Conservation (phyloP, 2,888 invertebrate genomes). For the Eupithecia insigniata region DNA sequence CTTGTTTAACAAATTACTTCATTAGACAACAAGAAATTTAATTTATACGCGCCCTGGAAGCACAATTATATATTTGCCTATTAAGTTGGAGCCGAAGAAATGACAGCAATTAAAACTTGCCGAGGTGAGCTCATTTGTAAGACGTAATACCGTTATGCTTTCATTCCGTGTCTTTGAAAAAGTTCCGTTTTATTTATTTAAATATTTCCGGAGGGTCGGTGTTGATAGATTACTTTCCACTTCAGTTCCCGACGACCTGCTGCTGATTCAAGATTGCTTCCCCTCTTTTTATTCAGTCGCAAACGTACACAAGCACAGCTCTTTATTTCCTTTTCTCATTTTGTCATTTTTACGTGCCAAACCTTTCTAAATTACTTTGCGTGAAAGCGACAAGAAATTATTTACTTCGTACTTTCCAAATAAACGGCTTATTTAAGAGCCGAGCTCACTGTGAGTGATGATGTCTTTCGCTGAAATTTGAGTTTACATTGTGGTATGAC, state of each 20-base stretch:
- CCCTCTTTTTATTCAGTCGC: constrained; percentile 59
- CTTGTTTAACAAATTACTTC: constrained; percentile 56
- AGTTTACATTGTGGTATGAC: constrained; percentile 39
- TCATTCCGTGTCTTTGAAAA: constrained; percentile 54
- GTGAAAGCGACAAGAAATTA: constrained; percentile 30
- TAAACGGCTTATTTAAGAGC: constrained; percentile 34
- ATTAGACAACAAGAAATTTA: constrained; percentile 51
- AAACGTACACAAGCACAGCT: constrained; percentile 54
- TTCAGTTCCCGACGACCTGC: constrained; percentile 48
- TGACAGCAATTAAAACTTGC: constrained; percentile 56
- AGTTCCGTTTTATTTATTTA: constrained; percentile 62
- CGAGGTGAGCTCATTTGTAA: constrained; percentile 52
- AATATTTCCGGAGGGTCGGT: constrained; percentile 66
- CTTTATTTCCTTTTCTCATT: constrained; percentile 43
- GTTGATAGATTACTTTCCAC: constrained; percentile 72
- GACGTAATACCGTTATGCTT: constrained; percentile 52
- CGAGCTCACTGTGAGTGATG: constrained; percentile 33
- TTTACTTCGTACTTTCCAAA: constrained; percentile 36
- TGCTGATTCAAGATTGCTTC: constrained; percentile 62
- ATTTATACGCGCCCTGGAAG: constrained; percentile 47
- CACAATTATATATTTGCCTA: constrained; percentile 42
- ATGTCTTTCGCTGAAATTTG: constrained; percentile 33
- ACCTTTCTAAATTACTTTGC: constrained; percentile 34
- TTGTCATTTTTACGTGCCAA: constrained; percentile 46
- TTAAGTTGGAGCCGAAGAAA: constrained; percentile 51